phyloP scores from a whole-genome alignment of 2,113 vertebrate genomes.

The Empidonax traillii region DNA sequence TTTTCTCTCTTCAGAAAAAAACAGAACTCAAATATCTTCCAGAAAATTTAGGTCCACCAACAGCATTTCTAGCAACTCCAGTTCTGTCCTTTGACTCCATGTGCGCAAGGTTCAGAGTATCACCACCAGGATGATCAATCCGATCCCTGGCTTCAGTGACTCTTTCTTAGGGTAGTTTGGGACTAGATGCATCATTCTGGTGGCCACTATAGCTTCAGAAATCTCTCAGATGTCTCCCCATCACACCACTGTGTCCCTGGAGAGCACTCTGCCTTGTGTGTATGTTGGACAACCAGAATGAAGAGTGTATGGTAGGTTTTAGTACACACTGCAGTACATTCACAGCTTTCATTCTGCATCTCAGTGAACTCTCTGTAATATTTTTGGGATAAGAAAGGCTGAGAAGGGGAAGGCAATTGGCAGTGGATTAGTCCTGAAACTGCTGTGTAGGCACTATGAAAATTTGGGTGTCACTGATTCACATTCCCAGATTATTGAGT shows the following conservation, averaged over 20 bases:
- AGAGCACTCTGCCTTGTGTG: not conserved
- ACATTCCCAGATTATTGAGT: not conserved
- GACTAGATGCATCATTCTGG: not conserved
- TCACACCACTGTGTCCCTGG: not conserved
- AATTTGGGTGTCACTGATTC: not conserved
- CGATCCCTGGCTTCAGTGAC: not conserved
- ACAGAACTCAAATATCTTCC: not conserved
- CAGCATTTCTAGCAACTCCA: not conserved
- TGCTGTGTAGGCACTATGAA: not conserved
- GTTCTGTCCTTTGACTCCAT: not conserved
- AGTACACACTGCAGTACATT: not conserved
- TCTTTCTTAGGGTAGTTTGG: not conserved
- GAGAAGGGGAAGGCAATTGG: not conserved
- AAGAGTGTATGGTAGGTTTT: not conserved
- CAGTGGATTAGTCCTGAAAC: not conserved
- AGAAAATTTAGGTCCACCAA: not conserved
- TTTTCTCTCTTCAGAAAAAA: not conserved
- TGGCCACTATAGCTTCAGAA: not conserved
- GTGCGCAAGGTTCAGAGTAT: rapidly evolving
- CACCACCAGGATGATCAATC: not conserved
- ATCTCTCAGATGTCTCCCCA: not conserved
- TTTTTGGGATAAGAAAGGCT: not conserved
- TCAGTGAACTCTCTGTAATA: not conserved
- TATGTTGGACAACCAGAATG: not conserved
- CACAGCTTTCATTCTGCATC: not conserved